phyloP scores from a whole-genome alignment of 2,113 vertebrate genomes.

The Gymnobelideus leadbeateri region DNA sequence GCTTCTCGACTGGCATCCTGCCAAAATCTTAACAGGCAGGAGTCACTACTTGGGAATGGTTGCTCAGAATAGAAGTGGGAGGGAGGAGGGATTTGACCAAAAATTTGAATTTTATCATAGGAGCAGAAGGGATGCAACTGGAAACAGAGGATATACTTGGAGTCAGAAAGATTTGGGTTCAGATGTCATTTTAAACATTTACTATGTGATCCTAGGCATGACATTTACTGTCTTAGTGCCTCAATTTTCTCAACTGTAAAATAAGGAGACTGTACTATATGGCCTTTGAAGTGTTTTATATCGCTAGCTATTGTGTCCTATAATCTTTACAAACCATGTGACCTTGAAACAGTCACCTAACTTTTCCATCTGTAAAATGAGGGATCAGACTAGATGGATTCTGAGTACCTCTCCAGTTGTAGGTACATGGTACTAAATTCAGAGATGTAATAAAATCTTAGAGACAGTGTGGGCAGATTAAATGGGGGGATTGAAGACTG shows the following conservation, averaged over 20 bases:
- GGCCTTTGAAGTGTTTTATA: neutral
- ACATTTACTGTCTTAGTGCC: neutral
- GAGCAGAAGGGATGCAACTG: neutral
- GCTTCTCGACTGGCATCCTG: slow-evolving; percentile 7
- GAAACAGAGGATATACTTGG: neutral
- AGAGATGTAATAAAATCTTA: neutral
- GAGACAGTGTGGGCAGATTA: neutral
- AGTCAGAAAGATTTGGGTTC: neutral
- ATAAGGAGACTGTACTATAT: neutral
- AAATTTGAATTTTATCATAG: neutral
- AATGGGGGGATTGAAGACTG: neutral
- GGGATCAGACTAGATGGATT: neutral
- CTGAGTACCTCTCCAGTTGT: neutral
- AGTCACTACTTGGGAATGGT: neutral
- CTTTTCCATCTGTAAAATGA: neutral
- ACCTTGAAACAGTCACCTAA: neutral
- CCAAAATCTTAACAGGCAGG: neutral
- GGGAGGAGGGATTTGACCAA: neutral
- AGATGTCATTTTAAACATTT: neutral
- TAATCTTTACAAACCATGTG: neutral
- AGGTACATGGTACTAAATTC: neutral
- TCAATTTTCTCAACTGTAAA: neutral
- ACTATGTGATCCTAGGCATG: neutral
- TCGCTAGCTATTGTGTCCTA: neutral
- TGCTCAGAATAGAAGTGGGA: neutral